Base-by-base conservation (phyloP, 2,797 vertebrate species). In the Poeciliopsis turneri region DNA sequence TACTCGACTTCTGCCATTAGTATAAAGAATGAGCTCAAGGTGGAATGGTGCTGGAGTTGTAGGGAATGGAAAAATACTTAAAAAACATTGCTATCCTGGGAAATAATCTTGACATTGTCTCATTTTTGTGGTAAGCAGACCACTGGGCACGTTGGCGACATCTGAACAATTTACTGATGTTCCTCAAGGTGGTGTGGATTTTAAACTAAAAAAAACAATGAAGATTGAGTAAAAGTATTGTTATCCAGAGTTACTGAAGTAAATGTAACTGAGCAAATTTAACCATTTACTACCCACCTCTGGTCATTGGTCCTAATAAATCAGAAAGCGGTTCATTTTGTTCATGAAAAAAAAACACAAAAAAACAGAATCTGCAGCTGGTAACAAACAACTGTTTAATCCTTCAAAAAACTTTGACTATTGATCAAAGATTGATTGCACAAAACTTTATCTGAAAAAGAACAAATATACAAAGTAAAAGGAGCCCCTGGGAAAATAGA, bases 401-500 rank as follows among this genome's bases (percentile, higher is more conserved):
- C 33, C 33, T 46, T 20, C 2, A 0, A 39, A 71, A 77, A 61
- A 47, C 66, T 72, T 33, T n/a, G 0, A 47, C 15, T 11, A 3
- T n/a, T 57, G 36, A 70, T 57, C 41, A 59, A 78, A 59, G 36
- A 74, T 49, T 28, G 46, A 36, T 69, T 71, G 53, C 39, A 74
- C 36, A 82, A 73, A 39, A 53, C 30, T 47, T 57, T 33, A 41
- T 77, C 47, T 74, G 47, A 41, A 73, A 83, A 80, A 75, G 45
- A 82, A 45, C 57, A 75, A 78, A 39, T 18, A 71, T 23, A 59
- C 74, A 61, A 82, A 84, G 47, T 23, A 53, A 68, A 73, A 45
- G 69, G 72, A 78, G 72, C 80, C 82, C 69, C 61, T 86, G 76
- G 79, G 80, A 89, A 90, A 92, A 91, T 86, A 84, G 89, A 89